phyloP scores from a whole-genome alignment of 35 echinoderm and acorn worm genomes.

The Apostichopus parvimensis region DNA sequence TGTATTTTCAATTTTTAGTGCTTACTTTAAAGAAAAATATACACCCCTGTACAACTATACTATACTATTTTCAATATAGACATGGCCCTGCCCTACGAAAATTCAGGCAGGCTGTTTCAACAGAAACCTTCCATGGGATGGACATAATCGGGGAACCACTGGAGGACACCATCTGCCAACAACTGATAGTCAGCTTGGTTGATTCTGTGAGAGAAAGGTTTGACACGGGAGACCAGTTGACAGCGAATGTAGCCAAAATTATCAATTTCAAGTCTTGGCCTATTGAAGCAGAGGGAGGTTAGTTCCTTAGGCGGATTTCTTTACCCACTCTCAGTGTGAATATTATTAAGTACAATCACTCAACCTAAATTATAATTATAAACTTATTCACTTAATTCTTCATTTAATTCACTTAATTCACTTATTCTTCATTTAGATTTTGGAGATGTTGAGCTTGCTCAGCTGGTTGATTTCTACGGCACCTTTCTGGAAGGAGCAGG shows the following conservation, averaged over 20 bases:
- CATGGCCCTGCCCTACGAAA: too few relatives aligned
- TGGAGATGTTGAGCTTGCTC: constrained; percentile 3
- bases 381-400: too few relatives aligned
- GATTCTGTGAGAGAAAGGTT: background rate
- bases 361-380: too few relatives aligned
- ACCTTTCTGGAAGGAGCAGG: background rate
- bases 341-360: too few relatives aligned
- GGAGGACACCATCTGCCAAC: background rate
- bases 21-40: too few relatives aligned
- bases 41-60: too few relatives aligned
- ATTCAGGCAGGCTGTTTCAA: too few relatives aligned
- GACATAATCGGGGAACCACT: too few relatives aligned
- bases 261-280: constrained; percentile 8
- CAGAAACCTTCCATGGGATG: background rate
- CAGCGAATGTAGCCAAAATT: background rate
- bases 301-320: background rate
- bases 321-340: too few relatives aligned
- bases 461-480: background rate
- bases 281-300: background rate
- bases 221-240: background rate
- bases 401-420: too few relatives aligned
- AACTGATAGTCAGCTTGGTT: background rate
- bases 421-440: background rate
- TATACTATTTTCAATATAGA: too few relatives aligned
- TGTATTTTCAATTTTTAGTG: too few relatives aligned